Base-by-base conservation (phyloP, 2,888 invertebrate genomes). In the Plagodis pulveraria region DNA sequence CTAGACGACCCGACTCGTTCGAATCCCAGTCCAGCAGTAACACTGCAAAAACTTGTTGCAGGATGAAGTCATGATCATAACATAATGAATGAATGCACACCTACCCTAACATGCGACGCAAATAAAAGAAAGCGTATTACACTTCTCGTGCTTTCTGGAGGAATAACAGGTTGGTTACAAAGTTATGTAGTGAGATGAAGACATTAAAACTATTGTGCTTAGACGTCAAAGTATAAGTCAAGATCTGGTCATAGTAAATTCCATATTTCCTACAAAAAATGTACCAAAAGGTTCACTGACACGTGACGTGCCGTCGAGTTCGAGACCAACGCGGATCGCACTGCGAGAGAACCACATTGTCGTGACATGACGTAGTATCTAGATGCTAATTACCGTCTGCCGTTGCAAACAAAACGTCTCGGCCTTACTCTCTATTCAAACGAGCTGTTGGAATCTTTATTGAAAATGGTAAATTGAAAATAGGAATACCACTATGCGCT, bases 341-440 rank as follows among this genome's bases (percentile, higher is more conserved):
- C 64, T 63, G 61, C 68, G 69, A 69, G 77, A 54, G 57, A 58
- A 70, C 77, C 76, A 77, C 79, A 76, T 70, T 71, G 83, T 87
- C 86, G 86, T 87, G 90, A 84, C 84, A 71, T 81, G 84, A 84
- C 85, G 80, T 73, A 73, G 73, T 81, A 84, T 85, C 83, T 80
- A 80, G 81, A 87, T 86, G 88, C 82, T 89, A 89, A 89, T 89
- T 88, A 87, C 76, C 65, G 81, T 84, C 81, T 81, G 80, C 76
- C 76, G 71, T 73, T 66, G 76, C 77, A 75, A 81, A 84, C 80
- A 78, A 81, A 80, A 77, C 75, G 69, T 67, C 63, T 67, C 58
- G 69, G 69, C 72, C 71, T 69, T 60, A 67, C 49, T 60, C 62
- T 62, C 60, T 61, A 66, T 58, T 60, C 61, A 55, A 62, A 55